Evolutionary conservation across 2,888 invertebrate species (phyloP).

Genomic region (Nemoura dubitans): DNA sequence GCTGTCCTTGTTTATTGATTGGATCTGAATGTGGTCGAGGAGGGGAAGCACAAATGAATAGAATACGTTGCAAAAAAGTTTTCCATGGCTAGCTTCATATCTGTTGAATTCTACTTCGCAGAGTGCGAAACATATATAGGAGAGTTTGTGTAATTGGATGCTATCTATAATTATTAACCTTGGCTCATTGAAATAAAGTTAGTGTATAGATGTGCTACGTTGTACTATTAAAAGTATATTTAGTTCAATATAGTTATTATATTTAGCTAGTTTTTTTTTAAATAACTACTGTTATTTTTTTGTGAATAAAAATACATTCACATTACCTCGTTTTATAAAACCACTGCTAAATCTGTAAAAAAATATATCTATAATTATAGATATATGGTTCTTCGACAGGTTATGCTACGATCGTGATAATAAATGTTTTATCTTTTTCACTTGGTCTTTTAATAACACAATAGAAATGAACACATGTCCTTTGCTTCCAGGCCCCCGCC

Average conservation of each 20-base stretch:
- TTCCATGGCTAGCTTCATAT: too few relatives aligned
- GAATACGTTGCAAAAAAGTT: too few relatives aligned
- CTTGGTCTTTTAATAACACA: background rate
- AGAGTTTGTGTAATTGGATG: too few relatives aligned
- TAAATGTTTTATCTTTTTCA: constrained; percentile 47
- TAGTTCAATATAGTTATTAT: background rate
- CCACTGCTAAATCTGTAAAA: background rate
- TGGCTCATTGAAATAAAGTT: too few relatives aligned
- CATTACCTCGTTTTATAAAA: background rate
- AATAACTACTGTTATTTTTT: background rate
- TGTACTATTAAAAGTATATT: background rate
- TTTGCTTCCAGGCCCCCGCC: background rate
- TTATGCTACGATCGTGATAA: constrained; percentile 30
- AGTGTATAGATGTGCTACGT: background rate
- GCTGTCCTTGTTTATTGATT: background rate
- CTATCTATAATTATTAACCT: too few relatives aligned
- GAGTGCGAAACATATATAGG: too few relatives aligned
- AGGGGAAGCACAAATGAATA: too few relatives aligned
- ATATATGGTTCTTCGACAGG: background rate
- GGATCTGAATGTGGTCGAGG: background rate
- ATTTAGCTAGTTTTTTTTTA: background rate
- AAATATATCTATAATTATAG: too few relatives aligned
- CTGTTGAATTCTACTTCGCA: too few relatives aligned
- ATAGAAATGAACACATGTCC: background rate
- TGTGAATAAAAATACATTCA: background rate